These are phyloP conservation scores for Eulemur mongoz DNA, from an alignment of 2,797 vertebrate species.

Conservation along the genomic window DNA sequence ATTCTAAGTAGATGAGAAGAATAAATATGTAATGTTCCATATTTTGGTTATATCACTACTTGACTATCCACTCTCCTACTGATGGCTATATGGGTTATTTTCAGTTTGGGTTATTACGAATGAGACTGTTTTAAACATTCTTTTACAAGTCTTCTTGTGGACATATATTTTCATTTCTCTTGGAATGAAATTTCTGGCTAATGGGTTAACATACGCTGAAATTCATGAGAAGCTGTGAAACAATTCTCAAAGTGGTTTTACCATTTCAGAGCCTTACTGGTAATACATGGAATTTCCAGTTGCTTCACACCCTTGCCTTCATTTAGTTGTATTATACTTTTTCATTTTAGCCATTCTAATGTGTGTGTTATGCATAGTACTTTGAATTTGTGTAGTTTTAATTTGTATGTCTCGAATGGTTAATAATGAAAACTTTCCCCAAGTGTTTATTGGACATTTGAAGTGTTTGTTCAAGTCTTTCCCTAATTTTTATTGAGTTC, in stretches of 20 bases:
- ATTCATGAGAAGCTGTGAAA: not conserved
- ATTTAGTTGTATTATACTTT: not conserved
- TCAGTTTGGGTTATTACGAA: not conserved
- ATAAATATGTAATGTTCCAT: not conserved
- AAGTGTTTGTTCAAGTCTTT: not conserved
- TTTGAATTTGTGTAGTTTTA: not conserved
- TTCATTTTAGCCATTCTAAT: not conserved
- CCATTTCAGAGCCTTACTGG: not conserved
- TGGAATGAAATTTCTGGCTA: not conserved
- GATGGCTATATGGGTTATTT: not conserved
- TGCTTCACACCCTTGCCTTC: not conserved
- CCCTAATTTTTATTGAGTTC: not conserved
- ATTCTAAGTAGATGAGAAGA: not conserved
- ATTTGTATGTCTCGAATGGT: not conserved
- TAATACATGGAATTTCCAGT: not conserved
- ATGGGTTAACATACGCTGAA: not conserved
- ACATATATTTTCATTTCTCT: not conserved
- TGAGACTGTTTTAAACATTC: not conserved
- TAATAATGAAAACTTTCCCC: not conserved
- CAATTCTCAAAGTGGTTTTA: not conserved
- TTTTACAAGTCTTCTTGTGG: not conserved
- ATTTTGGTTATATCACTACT: not conserved
- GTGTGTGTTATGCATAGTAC: not conserved
- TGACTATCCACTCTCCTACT: not conserved
- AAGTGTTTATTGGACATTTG: not conserved